Evolutionary conservation across 2,888 invertebrate species (phyloP), one percentile per base, ranked within the genome.

Genomic region (Ceramica pisi): DNA sequence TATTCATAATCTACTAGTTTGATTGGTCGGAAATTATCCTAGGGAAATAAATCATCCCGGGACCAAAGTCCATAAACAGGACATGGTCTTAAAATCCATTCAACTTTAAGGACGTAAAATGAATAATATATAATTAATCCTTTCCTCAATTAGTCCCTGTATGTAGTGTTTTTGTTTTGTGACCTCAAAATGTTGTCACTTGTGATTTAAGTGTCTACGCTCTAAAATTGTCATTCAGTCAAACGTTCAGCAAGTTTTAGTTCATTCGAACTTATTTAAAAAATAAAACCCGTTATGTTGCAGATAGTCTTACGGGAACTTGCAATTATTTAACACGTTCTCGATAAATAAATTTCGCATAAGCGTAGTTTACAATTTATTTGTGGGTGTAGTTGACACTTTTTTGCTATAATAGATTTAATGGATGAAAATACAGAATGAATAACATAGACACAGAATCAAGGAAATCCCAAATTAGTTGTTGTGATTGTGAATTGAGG

Each of bases 391-490:
- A n/a, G 5, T 31, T 6, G 31, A 31, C 31, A 31, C 31, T 5
- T 31, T 31, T 31, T 31, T 31, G 2, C 31, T 31, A 31, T 31
- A 31, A 31, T 31, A 31, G 31, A 31, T 31, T 31, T 5, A 31
- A 31, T 31, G 31, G 31, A 31, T 44, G 3, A 19, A 14, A 10
- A 19, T 57, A 35, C 14, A 67, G 5, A 59, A 83, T 83, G 81
- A 2, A 67, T 65, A 21, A 63, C n/a, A 38, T 56, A 48, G 55
- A 61, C 19, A 62, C 66, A 62, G 41, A 60, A 65, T 60, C 65
- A 62, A 50, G 48, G 38, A 72, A 57, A 62, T 69, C 73, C 66
- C 23, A 83, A 83, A 83, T 57, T 74, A 78, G 68, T 19, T 56
- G 71, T 55, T 56, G 46, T 63, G 76, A 59, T 64, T 71, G 53